Conservation (phyloP, 1,140 invertebrate species). For the Ericerus pela region DNA sequence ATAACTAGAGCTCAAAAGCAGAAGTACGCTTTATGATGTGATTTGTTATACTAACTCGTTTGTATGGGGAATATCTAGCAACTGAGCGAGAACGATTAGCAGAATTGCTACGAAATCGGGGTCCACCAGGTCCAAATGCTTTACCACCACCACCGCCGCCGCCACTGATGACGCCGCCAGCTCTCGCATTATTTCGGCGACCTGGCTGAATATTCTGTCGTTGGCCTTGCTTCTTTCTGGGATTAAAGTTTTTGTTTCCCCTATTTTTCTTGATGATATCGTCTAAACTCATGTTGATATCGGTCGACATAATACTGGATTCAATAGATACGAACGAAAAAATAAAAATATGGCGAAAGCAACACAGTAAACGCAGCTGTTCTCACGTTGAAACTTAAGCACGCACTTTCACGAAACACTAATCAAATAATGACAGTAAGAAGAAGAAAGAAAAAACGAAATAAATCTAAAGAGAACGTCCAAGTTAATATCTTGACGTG, state of each 20-base stretch:
- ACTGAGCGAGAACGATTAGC: neutral
- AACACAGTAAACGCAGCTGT: too few relatives aligned
- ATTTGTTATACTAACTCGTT: slow-evolving; percentile 8
- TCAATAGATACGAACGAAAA: too few relatives aligned
- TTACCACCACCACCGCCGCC: neutral
- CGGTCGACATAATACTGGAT: slow-evolving; percentile 4
- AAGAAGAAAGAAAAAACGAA: too few relatives aligned
- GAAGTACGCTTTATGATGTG: too few relatives aligned
- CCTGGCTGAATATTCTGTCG: too few relatives aligned
- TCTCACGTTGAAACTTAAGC: too few relatives aligned
- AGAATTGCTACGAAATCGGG: slow-evolving; percentile 2
- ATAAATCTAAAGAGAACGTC: too few relatives aligned
- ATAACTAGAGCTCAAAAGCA: too few relatives aligned
- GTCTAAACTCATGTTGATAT: slow-evolving; percentile 5
- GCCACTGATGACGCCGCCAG: neutral
- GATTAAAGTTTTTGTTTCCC: neutral
- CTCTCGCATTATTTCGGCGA: neutral
- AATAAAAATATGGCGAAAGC: too few relatives aligned
- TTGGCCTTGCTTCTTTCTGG: neutral
- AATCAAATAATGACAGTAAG: too few relatives aligned
- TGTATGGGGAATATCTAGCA: neutral
- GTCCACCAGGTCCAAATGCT: neutral
- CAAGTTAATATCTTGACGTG: too few relatives aligned
- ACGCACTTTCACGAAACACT: too few relatives aligned
- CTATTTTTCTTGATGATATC: slow-evolving; percentile 4